These are phyloP conservation scores for Cercopithecus mona DNA, from an alignment of 2,113 vertebrate genomes.

Conservation along the genomic window DNA sequence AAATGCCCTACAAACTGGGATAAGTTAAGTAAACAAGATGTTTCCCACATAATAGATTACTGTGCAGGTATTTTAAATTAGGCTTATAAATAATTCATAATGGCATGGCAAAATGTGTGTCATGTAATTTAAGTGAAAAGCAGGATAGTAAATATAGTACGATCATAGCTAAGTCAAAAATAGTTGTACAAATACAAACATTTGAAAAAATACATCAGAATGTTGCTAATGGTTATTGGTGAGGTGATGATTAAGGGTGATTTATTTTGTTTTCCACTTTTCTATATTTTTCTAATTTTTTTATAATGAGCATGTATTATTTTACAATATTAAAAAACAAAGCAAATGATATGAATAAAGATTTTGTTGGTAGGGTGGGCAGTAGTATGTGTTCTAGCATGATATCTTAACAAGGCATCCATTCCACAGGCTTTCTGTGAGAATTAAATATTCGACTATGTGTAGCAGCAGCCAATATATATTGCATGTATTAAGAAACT, in stretches of 20 bases:
- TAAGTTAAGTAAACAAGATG: background rate
- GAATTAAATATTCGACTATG: background rate
- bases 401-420: too few relatives aligned
- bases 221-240: background rate
- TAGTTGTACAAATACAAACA: background rate
- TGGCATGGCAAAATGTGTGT: background rate
- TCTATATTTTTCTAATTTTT: background rate
- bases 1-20: background rate
- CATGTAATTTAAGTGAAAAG: background rate
- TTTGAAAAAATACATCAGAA: background rate
- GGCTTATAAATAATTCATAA: background rate
- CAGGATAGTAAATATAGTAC: background rate
- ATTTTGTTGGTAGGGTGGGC: background rate
- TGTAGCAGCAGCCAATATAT: background rate
- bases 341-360: background rate
- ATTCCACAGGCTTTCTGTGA: background rate
- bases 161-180: background rate
- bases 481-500: background rate
- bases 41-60: background rate
- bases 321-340: background rate
- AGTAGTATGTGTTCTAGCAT: background rate
- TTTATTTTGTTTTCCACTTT: background rate
- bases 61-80: background rate
- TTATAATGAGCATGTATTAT: background rate
- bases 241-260: background rate